Conservation (phyloP, 2,888 invertebrate species). For the Noctuana brunneofusca region DNA sequence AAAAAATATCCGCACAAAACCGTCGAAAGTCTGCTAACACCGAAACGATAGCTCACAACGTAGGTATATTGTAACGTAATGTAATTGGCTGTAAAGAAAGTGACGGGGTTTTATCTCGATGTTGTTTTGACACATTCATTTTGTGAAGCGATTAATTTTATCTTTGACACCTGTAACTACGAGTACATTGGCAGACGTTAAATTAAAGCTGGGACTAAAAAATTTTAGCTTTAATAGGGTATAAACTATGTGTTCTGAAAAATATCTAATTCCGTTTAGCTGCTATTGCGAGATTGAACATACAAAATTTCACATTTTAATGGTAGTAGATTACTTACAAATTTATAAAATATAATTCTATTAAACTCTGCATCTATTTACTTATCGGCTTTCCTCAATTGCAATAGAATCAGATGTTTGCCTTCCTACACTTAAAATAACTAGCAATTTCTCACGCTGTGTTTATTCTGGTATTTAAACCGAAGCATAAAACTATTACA, state of each 20-base stretch:
- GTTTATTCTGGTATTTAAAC: conserved; percentile 1
- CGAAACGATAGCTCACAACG: too few relatives aligned
- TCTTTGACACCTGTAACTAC: conserved; percentile 8
- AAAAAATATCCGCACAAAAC: too few relatives aligned
- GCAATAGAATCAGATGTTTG: too few relatives aligned
- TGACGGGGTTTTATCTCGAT: conserved; percentile 5
- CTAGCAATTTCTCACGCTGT: neutral
- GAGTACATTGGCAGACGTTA: conserved; percentile 2
- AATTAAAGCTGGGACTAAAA: neutral
- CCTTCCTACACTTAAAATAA: neutral
- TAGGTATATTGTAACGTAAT: neutral
- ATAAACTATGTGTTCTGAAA: too few relatives aligned
- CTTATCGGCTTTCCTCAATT: neutral
- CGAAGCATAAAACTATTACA: conserved; percentile 8
- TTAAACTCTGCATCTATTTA: neutral
- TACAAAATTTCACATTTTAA: too few relatives aligned
- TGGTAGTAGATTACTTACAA: too few relatives aligned
- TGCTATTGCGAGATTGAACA: too few relatives aligned
- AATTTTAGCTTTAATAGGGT: too few relatives aligned
- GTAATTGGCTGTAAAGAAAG: conserved; percentile 17
- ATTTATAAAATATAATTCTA: too few relatives aligned
- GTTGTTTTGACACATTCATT: conserved; percentile 22
- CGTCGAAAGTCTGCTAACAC: too few relatives aligned
- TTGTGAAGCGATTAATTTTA: conserved; percentile 17
- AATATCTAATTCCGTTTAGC: too few relatives aligned